A percentile compares a stretch with the other conserved stretches of the same genome.
These are phyloP conservation scores for Luperina testacea DNA, from an alignment of 2,888 invertebrate species.

Conservation along the genomic window DNA sequence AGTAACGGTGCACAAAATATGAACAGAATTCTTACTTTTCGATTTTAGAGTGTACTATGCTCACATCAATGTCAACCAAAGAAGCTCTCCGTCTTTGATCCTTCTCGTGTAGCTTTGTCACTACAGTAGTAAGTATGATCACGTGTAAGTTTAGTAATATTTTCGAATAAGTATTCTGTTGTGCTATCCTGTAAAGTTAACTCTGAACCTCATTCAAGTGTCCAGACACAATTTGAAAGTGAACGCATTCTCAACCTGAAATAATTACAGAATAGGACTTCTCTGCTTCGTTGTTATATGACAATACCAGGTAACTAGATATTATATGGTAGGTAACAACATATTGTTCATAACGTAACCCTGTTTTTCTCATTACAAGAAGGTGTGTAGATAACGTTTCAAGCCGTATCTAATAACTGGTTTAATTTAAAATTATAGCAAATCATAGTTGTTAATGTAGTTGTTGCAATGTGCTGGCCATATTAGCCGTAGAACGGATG, in stretches of 20 bases:
- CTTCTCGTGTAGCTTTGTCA: no score
- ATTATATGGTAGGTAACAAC: constrained; percentile 26
- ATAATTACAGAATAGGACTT: constrained; percentile 8
- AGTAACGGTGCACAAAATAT: not conserved
- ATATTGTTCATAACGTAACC: constrained; percentile 19
- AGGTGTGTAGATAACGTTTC: constrained; percentile 35
- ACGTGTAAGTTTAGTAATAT: not conserved
- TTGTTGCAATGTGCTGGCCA: not conserved
- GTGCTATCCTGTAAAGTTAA: no score
- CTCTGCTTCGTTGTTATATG: constrained; percentile 1
- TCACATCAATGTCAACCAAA: not conserved
- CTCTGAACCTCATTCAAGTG: not conserved
- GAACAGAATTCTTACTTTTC: not conserved
- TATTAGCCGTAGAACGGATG: not conserved
- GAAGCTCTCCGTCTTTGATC: not conserved
- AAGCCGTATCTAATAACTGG: constrained; percentile 13
- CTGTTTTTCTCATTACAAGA: constrained; percentile 9
- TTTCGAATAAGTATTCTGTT: not conserved
- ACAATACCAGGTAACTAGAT: constrained; percentile 8
- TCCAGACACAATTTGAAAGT: not conserved
- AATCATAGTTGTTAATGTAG: constrained; percentile 27
- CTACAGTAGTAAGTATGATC: no score
- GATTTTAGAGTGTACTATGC: not conserved
- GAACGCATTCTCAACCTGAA: not conserved
- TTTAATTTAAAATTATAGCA: constrained; percentile 24